Evolutionary conservation across 2,797 vertebrate genomes (phyloP), one percentile per base, ranked within the genome.

Genomic region (Adelosebastes latens): DNA sequence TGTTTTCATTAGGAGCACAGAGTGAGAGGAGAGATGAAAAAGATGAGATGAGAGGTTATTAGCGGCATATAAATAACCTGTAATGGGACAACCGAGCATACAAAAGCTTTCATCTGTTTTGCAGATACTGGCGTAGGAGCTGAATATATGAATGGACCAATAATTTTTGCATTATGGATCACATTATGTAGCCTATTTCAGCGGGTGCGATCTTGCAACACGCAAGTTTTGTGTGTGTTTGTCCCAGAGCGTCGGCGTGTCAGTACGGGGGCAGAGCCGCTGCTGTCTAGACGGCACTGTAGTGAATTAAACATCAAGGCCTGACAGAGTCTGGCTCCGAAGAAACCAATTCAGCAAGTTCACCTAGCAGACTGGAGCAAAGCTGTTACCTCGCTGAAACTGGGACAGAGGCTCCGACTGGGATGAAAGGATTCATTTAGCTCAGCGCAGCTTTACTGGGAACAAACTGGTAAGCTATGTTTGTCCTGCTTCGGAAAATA

Each of bases 271-370:
- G 81, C 80, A 85, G 86, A 73, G 77, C 62, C 20, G 24, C 65
- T 18, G 78, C 90, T 77, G 92, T 92, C 92, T 92, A 93, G 90
- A 94, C 82, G 14, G 79, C 36, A 32, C 70, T 79, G 78, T 79
- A 60, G 86, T 93, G 87, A 93, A 93, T 91, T 92, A 94, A 92
- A 93, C 87, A 93, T 92, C 88, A 92, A 91, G 84, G 86, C 76
- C 78, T 73, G 79, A 75, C 72, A 80, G 52, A 89, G 86, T 73
- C 77, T 82, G 82, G 81, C 87, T 90, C 79, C 67, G 61, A 81
- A 81, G 82, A 77, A 91, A 85, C 78, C 82, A 80, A 90, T 82
- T 88, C 87, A 77, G 82, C 75, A 60, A 82, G 75, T 90, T 90
- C 84, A 79, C 87, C 80, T 80, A 52, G 73, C 88, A 91, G 89